Evolutionary conservation across 2,888 invertebrate genomes (phyloP).

Genomic region (Galeruca laticollis): DNA sequence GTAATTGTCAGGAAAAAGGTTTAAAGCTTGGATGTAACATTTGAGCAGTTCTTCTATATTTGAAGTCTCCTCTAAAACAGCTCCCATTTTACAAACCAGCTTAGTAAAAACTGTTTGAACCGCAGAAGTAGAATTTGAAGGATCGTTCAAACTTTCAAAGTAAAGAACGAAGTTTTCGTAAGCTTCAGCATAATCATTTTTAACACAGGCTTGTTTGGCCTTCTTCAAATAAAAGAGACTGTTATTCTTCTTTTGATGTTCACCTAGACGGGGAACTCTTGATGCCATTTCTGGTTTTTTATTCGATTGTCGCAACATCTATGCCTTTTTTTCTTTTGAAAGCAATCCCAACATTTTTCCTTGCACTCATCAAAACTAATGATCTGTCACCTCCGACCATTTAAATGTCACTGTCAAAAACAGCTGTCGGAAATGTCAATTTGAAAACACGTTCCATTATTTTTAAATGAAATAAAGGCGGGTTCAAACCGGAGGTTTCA

Average conservation of each 20-base stretch:
- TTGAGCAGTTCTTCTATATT: slow-evolving; percentile 62
- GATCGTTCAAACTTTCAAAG: slow-evolving; percentile 52
- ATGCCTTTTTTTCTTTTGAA: slow-evolving; percentile 4
- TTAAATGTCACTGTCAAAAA: slow-evolving; percentile 23
- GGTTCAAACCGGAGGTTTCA: no score
- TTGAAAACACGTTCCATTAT: not conserved
- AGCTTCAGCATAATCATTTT: slow-evolving; percentile 49
- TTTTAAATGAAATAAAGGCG: no score
- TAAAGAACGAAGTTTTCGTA: slow-evolving; percentile 54
- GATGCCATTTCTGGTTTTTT: slow-evolving; percentile 38
- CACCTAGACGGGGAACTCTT: slow-evolving; percentile 49
- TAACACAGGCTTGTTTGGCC: slow-evolving; percentile 49
- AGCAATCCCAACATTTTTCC: slow-evolving; percentile 4
- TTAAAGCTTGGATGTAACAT: slow-evolving; percentile 65
- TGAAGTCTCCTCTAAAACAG: slow-evolving; percentile 57
- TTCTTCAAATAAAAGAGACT: slow-evolving; percentile 49
- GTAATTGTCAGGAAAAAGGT: slow-evolving; percentile 68
- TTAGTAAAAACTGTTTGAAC: slow-evolving; percentile 53
- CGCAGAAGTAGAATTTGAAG: slow-evolving; percentile 42
- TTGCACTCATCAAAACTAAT: slow-evolving; percentile 14
- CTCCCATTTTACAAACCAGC: slow-evolving; percentile 51
- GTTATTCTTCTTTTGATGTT: slow-evolving; percentile 47
- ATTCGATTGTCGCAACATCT: slow-evolving; percentile 1
- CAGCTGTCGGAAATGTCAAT: slow-evolving; percentile 5
- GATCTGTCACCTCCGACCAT: slow-evolving; percentile 13